Percentiles rank a stretch among this genome's conserved stretches.
These are phyloP conservation scores for Esox niger DNA, from an alignment of 2,113 vertebrate species.

Conservation along the genomic window DNA sequence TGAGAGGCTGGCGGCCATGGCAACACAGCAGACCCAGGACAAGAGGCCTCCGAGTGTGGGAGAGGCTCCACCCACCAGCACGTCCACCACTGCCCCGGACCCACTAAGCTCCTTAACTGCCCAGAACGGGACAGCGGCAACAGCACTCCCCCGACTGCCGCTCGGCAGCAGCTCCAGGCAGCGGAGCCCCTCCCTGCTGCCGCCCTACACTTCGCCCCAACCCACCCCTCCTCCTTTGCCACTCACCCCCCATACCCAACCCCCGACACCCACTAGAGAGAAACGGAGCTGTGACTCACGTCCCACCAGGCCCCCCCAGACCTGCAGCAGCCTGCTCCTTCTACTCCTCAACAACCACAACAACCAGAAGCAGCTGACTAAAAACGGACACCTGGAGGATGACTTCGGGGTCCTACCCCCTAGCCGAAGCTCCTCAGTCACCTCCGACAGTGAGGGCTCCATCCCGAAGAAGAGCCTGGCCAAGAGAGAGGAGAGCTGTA, in stretches of 20 bases:
- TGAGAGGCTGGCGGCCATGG: slow-evolving; percentile 93
- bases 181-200: slow-evolving; percentile 73
- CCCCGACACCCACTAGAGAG: slow-evolving; percentile 65
- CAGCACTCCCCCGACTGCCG: slow-evolving; percentile 72
- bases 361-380: slow-evolving; percentile 79
- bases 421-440: slow-evolving; percentile 83
- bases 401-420: slow-evolving; percentile 72
- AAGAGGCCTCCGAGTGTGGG: slow-evolving; percentile 79
- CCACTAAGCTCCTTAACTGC: slow-evolving; percentile 77
- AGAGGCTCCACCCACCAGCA: slow-evolving; percentile 53
- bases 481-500: slow-evolving; percentile 79
- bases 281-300: slow-evolving; percentile 83
- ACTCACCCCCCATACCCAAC: slow-evolving; percentile 29
- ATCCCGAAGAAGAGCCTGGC: slow-evolving; percentile 87
- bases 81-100: slow-evolving; percentile 69
- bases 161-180: slow-evolving; percentile 63
- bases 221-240: slow-evolving; percentile 55
- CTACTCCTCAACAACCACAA: slow-evolving; percentile 95
- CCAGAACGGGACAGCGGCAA: slow-evolving; percentile 70
- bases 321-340: slow-evolving; percentile 89
- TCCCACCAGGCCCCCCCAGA: slow-evolving; percentile 81
- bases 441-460: slow-evolving; percentile 88
- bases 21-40: slow-evolving; percentile 80
- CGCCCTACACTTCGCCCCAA: slow-evolving; percentile 61
- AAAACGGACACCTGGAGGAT: slow-evolving; percentile 78